phyloP scores from a whole-genome alignment of 1,140 invertebrate species.

The Bombus confusus region DNA sequence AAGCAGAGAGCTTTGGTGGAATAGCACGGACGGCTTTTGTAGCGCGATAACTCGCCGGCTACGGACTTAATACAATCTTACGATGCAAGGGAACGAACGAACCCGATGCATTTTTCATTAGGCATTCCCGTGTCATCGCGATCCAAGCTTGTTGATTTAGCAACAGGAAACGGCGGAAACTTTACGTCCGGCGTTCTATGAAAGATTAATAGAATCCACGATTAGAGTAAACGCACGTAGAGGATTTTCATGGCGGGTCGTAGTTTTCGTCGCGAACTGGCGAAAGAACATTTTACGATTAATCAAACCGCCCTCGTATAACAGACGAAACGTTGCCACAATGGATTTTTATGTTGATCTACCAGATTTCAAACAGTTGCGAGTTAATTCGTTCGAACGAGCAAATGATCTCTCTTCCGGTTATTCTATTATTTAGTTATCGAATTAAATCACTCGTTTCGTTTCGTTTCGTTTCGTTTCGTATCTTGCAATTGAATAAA shows the following conservation, averaged over 20 bases:
- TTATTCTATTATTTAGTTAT: too few relatives aligned
- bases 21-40: background rate
- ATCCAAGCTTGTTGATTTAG: conserved; percentile 25
- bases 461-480: too few relatives aligned
- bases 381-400: too few relatives aligned
- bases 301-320: background rate
- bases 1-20: background rate
- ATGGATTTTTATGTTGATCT: background rate
- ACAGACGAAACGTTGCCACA: background rate
- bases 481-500: too few relatives aligned
- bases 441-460: too few relatives aligned
- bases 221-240: conserved; percentile 9
- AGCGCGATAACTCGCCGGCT: conserved; percentile 17
- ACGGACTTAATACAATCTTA: conserved; percentile 13
- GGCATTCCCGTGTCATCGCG: conserved; percentile 11
- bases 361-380: background rate
- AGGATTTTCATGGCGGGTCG: background rate
- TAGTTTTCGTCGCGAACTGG: background rate
- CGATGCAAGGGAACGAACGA: background rate
- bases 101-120: background rate
- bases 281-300: conserved; percentile 4
- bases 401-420: too few relatives aligned
- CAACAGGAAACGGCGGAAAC: background rate
- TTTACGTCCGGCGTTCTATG: background rate
- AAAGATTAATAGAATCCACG: conserved; percentile 39